phyloP scores from a whole-genome alignment of 1,140 invertebrate species.

The Brachionus plicatilis region DNA sequence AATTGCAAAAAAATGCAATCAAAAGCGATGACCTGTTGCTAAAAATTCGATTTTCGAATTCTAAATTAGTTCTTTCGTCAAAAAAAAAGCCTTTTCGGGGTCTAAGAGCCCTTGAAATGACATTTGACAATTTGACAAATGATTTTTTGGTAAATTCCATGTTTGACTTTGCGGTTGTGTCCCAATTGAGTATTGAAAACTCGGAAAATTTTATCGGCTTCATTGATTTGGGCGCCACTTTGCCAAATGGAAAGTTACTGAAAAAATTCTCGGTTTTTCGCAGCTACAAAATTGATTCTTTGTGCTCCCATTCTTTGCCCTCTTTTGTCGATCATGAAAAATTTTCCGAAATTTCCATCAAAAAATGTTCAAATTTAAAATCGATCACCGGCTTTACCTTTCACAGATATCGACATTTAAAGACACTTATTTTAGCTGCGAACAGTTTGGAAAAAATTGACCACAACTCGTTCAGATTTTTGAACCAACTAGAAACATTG shows the following conservation, averaged over 20 bases:
- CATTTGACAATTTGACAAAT: not conserved
- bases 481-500: not conserved
- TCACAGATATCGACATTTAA: constrained; percentile 16
- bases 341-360: constrained; percentile 23
- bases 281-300: constrained; percentile 24
- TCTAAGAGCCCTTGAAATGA: not conserved
- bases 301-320: constrained; percentile 35
- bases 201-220: constrained; percentile 33
- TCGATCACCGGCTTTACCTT: not conserved
- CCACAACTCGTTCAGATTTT: not conserved
- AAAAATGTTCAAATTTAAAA: constrained; percentile 1
- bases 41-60: constrained; percentile 27
- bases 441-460: constrained; percentile 12
- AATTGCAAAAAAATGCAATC: not conserved
- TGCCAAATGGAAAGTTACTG: constrained; percentile 23
- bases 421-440: not conserved
- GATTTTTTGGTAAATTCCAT: constrained; percentile 28
- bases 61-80: not conserved
- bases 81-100: constrained; percentile 16
- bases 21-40: not conserved
- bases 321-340: constrained; percentile 25
- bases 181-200: constrained; percentile 4
- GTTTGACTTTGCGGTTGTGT: not conserved
- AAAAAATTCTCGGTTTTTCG: not conserved
- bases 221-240: not conserved